Percentiles rank a stretch among this genome's conserved stretches.
Conservation (phyloP, 2,113 vertebrate species). For the Eidolon helvum region DNA sequence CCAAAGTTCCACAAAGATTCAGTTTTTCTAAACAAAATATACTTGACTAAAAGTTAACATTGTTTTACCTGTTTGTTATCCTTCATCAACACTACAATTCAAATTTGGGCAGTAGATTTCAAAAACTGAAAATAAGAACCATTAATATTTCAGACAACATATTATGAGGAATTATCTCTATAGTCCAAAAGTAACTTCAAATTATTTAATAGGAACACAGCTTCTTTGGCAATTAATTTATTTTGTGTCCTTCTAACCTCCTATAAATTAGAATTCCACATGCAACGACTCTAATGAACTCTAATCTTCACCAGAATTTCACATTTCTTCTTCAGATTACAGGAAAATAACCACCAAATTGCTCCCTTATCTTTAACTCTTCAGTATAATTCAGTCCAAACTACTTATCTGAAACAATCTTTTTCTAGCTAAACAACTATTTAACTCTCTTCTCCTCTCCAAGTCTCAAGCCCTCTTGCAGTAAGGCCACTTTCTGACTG, state of each 20-base stretch:
- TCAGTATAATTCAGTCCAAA: neutral
- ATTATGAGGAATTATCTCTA: slow-evolving; percentile 7
- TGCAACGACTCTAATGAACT: neutral
- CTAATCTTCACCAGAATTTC: neutral
- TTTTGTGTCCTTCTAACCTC: neutral
- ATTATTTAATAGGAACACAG: neutral
- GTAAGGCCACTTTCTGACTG: neutral
- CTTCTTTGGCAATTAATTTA: slow-evolving; percentile 26
- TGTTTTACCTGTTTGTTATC: neutral
- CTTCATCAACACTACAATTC: neutral
- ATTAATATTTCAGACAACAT: neutral
- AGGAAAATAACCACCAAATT: neutral
- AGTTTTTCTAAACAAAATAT: neutral
- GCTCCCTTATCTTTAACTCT: neutral
- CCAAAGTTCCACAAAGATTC: neutral
- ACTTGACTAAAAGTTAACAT: neutral
- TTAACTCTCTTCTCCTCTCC: neutral
- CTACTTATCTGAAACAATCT: neutral
- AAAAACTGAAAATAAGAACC: neutral
- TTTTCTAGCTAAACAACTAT: neutral
- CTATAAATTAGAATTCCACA: slow-evolving; percentile 38
- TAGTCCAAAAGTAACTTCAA: neutral
- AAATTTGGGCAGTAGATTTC: neutral
- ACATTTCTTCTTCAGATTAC: neutral
- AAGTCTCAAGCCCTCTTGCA: neutral